Percentiles rank a stretch among this genome's conserved stretches.
Evolutionary conservation across 2,797 vertebrate species (phyloP).

Genomic region (Molossus molossus): DNA sequence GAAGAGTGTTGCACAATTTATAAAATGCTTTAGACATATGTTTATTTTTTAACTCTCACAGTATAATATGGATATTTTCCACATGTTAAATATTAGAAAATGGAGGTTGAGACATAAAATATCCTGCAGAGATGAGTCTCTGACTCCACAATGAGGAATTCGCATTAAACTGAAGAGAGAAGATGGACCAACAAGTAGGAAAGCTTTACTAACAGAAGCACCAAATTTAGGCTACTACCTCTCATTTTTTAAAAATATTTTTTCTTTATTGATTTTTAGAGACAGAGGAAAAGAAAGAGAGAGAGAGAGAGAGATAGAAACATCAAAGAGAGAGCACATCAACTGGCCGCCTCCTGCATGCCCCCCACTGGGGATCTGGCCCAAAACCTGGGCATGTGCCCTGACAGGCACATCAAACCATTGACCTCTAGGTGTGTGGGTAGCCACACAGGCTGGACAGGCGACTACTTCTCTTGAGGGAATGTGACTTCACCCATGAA

Average conservation of each 20-base stretch:
- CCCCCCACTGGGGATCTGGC: no score
- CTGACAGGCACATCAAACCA: no score
- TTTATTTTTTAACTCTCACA: background rate
- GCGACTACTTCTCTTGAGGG: background rate
- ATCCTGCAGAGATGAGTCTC: background rate
- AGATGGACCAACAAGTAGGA: background rate
- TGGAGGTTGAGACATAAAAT: background rate
- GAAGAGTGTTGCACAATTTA: background rate
- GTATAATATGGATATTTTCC: background rate
- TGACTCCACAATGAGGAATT: background rate
- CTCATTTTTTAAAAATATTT: background rate
- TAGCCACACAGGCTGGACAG: no score
- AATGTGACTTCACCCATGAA: fast-evolving
- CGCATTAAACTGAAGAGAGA: background rate
- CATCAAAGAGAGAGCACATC: no score
- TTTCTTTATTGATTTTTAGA: no score
- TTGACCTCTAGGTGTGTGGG: no score
- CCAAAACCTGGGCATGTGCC: no score
- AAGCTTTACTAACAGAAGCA: background rate
- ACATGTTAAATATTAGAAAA: slow-evolving; percentile 6
- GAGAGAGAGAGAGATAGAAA: no score
- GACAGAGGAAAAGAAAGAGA: no score
- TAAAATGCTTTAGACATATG: background rate
- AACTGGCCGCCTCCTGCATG: no score
- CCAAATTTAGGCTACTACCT: background rate